Evolutionary conservation across 1,140 invertebrate genomes (phyloP).

Genomic region (Drosophila bipectinata): DNA sequence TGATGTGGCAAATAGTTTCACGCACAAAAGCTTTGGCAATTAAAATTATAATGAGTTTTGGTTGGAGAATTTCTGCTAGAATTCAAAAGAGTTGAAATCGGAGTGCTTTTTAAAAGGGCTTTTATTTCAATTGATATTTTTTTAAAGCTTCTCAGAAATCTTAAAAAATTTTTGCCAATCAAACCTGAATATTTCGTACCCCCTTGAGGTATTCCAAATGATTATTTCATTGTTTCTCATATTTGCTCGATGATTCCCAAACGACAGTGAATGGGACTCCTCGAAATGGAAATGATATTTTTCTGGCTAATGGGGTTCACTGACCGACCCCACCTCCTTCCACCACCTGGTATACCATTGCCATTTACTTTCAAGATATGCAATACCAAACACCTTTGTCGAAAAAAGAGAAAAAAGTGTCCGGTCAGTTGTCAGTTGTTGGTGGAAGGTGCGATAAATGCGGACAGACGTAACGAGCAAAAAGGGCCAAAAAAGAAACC

Average conservation of each 20-base stretch:
- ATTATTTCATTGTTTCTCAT: slow-evolving; percentile 12
- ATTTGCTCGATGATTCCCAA: slow-evolving; percentile 22
- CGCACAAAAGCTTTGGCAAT: slow-evolving; percentile 26
- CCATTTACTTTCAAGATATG: slow-evolving; percentile 13
- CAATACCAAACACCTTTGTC: slow-evolving; percentile 66
- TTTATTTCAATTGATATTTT: too few relatives aligned
- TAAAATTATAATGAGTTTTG: slow-evolving; percentile 20
- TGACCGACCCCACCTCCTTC: slow-evolving; percentile 18
- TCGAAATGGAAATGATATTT: slow-evolving; percentile 51
- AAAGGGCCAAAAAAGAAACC: slow-evolving; percentile 68
- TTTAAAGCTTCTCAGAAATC: background rate
- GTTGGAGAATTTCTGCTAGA: background rate
- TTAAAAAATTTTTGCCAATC: background rate
- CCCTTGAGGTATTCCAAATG: slow-evolving; percentile 7
- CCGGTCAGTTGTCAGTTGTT: slow-evolving; percentile 43
- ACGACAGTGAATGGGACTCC: slow-evolving; percentile 35
- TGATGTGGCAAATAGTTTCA: slow-evolving; percentile 21
- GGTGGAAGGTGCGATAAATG: slow-evolving; percentile 62
- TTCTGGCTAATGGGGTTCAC: slow-evolving; percentile 28
- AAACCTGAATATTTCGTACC: slow-evolving; percentile 1
- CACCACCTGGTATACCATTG: background rate
- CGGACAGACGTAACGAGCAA: slow-evolving; percentile 51
- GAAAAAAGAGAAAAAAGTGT: slow-evolving; percentile 56
- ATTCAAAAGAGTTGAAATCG: background rate
- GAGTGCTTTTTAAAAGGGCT: background rate